These are phyloP conservation scores for Neria commutata DNA, from an alignment of 2,888 invertebrate genomes.

Conservation along the genomic window DNA sequence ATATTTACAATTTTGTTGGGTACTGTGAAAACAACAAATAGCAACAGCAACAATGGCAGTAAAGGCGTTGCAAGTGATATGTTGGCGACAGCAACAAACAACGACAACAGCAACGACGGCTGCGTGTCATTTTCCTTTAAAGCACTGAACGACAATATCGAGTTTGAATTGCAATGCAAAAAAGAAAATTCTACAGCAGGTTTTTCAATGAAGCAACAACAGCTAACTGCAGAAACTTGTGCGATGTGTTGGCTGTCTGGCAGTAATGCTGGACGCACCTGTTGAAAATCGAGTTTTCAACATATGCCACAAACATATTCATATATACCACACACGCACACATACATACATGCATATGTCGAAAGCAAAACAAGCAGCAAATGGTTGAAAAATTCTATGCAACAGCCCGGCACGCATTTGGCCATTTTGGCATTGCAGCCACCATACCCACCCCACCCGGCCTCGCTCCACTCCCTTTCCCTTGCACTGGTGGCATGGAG, in stretches of 20 bases:
- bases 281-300: conserved; percentile 3
- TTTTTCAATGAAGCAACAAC: not conserved
- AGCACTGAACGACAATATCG: not conserved
- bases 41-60: too few relatives aligned
- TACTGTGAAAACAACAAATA: too few relatives aligned
- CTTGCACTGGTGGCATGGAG: not conserved
- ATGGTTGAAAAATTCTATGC: not conserved
- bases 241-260: too few relatives aligned
- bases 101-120: conserved; percentile 3
- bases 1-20: too few relatives aligned
- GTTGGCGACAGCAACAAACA: too few relatives aligned
- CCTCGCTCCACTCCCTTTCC: too few relatives aligned
- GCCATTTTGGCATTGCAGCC: not conserved
- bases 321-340: too few relatives aligned
- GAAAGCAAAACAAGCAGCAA: not conserved
- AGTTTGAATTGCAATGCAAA: not conserved
- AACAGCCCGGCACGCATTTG: not conserved
- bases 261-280: conserved; percentile 4
- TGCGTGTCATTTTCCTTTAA: conserved; percentile 8
- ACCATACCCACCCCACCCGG: not conserved
- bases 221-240: not conserved
- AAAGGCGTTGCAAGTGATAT: too few relatives aligned
- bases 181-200: not conserved
- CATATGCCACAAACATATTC: too few relatives aligned
- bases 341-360: too few relatives aligned